Base-by-base conservation (phyloP, 2,113 vertebrate species). In the Cyphotilapia sp. region DNA sequence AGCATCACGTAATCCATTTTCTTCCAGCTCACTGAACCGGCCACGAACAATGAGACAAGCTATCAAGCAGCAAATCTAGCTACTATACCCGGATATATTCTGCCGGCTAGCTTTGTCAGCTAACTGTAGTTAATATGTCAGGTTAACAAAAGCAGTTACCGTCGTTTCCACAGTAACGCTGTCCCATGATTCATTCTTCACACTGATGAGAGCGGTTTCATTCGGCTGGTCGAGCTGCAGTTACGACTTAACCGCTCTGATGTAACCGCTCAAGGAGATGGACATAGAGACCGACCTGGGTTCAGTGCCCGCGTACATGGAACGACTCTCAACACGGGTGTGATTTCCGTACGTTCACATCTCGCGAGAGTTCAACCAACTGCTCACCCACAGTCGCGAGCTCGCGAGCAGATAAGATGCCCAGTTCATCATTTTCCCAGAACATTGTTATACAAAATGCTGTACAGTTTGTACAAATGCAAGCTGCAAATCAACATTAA, bases 81-180 rank as follows among this genome's bases (percentile, higher is more conserved):
- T 19, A 11, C 9, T 4, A 29, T 4, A 27, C 4, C 9, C 2
- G 2, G 6, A 80, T 35, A 80, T 12, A 35, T 7, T 5, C 14
- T 31, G 9, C 47, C 80, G 66, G 29, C 24, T 24, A 66, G 29
- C n/a, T n/a, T 38, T n/a, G 12, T 35, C 45, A 35, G 51, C 51
- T 80, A 35, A 47, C 33, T 9, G n/a, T 49, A 27, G 57, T 49
- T 83, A 56, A 80, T 82, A 82, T 84, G 90, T 85, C 90, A 93
- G 45, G 81, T 88, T 81, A 93, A 91, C 86, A 91, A 89, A 90
- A 84, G 7, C 51, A 84, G 93, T 95, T 95, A 94, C 94, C 94
- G 90, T 94, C 87, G 95, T 95, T 95, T 95, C 94, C 95, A 94
- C 93, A 94, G 95, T 91, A 96, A 96, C 93, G 91, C 61, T 47